Conservation (phyloP, 2,113 vertebrate species). For the Oncorhynchus keta region DNA sequence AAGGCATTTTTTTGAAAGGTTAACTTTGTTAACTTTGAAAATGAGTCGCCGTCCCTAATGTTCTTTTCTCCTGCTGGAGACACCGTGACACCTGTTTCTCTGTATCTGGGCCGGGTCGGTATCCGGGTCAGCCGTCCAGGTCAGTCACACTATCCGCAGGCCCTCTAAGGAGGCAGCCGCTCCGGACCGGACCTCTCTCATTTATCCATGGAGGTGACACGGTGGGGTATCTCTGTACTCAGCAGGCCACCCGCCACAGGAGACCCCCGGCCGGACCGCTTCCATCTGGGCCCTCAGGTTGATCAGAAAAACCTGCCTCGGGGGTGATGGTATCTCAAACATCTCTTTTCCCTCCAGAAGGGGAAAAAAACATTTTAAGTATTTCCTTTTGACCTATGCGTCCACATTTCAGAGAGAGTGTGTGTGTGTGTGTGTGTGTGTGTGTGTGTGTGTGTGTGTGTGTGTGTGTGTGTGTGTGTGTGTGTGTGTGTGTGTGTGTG, state of each 20-base stretch:
- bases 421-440: too few species aligned
- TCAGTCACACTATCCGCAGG: constrained; percentile 57
- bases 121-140: constrained; percentile 51
- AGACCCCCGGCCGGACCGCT: constrained; percentile 33
- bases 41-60: constrained; percentile 22
- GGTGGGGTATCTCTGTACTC: constrained; percentile 64
- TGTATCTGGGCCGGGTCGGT: constrained; percentile 37
- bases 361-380: constrained; percentile 36
- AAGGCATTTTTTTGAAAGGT: constrained; percentile 36
- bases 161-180: constrained; percentile 45
- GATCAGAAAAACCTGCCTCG: constrained; percentile 73
- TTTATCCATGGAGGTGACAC: constrained; percentile 60
- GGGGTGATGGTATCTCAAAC: constrained; percentile 53
- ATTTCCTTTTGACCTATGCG: constrained; percentile 57
- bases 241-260: constrained; percentile 53
- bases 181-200: constrained; percentile 67
- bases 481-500: constrained; percentile 15
- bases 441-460: too few species aligned
- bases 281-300: constrained; percentile 51
- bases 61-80: constrained; percentile 25
- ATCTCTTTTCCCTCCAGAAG: constrained; percentile 56
- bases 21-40: constrained; percentile 23
- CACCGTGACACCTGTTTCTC: constrained; percentile 42
- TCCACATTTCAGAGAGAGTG: constrained; percentile 10
- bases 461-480: too few species aligned